Evolutionary conservation across 2,888 invertebrate species (phyloP).

Genomic region (Mesopsocus fuscifrons): DNA sequence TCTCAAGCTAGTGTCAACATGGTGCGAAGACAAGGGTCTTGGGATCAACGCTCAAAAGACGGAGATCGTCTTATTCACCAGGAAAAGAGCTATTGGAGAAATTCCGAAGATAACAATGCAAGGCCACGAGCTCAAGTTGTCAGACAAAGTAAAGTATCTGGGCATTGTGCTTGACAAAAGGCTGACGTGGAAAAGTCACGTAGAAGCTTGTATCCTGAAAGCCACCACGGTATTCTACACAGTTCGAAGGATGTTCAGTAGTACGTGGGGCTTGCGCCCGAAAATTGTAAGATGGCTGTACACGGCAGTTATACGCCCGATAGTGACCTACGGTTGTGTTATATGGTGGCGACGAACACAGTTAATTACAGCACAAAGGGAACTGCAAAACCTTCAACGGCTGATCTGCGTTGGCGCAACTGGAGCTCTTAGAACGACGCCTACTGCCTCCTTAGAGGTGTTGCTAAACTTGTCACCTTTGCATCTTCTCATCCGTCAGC

Average conservation of each 20-base stretch:
- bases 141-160: neutral
- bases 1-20: neutral
- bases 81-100: neutral
- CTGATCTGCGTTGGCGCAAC: no score
- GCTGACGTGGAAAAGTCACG: neutral
- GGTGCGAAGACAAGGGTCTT: neutral
- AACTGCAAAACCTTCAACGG: no score
- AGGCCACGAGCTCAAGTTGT: neutral
- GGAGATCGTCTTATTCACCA: neutral
- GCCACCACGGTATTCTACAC: neutral
- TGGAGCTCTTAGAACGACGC: no score
- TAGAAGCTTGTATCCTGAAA: neutral
- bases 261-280: neutral
- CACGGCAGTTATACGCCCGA: no score
- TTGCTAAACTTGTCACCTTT: no score
- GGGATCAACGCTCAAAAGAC: neutral
- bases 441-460: no score
- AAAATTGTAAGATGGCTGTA: neutral
- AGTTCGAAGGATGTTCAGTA: no score
- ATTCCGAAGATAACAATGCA: no score
- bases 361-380: no score
- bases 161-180: neutral
- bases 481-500: no score
- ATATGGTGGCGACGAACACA: no score
- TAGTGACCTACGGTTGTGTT: no score